Evolutionary conservation across 2,113 vertebrate genomes (phyloP).

Genomic region (Callionymus lyra): DNA sequence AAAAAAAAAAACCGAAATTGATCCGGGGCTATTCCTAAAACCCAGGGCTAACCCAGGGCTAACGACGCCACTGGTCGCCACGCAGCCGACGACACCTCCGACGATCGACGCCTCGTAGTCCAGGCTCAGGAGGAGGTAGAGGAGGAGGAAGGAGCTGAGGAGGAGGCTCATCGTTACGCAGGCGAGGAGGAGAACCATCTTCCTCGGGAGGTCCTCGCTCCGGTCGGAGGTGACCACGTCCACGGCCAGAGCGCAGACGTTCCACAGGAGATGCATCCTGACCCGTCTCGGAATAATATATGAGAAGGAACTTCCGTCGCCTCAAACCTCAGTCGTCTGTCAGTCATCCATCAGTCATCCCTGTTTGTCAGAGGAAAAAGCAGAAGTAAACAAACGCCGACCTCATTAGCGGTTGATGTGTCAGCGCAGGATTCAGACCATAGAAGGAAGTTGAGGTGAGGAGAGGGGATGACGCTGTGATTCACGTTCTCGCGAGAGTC

Average conservation of each 20-base stretch:
- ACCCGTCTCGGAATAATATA: slow-evolving; percentile 8
- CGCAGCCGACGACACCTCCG: slow-evolving; percentile 20
- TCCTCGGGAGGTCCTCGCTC: slow-evolving; percentile 53
- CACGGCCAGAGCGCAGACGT: slow-evolving; percentile 26
- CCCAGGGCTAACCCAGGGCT: too few species aligned
- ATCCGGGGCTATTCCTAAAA: too few species aligned
- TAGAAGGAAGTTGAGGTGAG: too few species aligned
- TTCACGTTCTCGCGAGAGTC: too few species aligned
- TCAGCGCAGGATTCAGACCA: too few species aligned
- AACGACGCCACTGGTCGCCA: too few species aligned
- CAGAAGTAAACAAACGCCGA: slow-evolving; percentile 18
- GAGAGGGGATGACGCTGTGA: too few species aligned
- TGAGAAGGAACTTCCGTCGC: too few species aligned
- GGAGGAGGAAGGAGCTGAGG: slow-evolving; percentile 63
- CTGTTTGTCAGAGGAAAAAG: slow-evolving; percentile 28
- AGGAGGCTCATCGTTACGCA: slow-evolving; percentile 67
- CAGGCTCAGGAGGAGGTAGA: slow-evolving; percentile 62
- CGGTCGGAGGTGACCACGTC: slow-evolving; percentile 61
- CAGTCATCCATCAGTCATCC: slow-evolving; percentile 15
- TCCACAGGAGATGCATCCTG: slow-evolving; percentile 25
- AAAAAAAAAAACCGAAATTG: too few species aligned
- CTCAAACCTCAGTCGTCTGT: slow-evolving; percentile 27
- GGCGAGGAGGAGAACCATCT: slow-evolving; percentile 56
- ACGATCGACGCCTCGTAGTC: slow-evolving; percentile 35
- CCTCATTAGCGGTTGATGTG: too few species aligned